Evolutionary conservation across 2,113 vertebrate species (phyloP).

Genomic region (Cranoglanis bouderius): DNA sequence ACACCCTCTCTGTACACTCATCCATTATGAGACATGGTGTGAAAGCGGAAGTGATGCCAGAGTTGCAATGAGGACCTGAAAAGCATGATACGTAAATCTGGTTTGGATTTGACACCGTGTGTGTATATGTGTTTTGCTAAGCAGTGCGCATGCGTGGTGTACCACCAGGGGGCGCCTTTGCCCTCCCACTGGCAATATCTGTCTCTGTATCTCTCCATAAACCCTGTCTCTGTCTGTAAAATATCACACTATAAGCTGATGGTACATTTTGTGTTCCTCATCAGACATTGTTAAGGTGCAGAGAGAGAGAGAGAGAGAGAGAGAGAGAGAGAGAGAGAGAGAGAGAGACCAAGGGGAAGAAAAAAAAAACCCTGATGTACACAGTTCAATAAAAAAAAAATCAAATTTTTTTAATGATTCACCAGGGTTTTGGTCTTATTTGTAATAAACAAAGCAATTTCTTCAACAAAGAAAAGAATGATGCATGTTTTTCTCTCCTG

Average conservation of each 20-base stretch:
- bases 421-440: background rate
- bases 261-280: conserved; percentile 7
- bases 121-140: background rate
- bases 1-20: background rate
- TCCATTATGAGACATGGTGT: background rate
- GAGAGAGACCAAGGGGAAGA: background rate
- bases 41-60: background rate
- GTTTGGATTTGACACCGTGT: background rate
- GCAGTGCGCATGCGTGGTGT: background rate
- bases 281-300: background rate
- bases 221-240: background rate
- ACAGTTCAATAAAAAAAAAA: background rate
- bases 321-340: background rate
- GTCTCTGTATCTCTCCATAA: background rate
- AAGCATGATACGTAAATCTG: background rate
- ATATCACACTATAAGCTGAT: background rate
- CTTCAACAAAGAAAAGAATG: background rate
- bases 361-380: too few species aligned
- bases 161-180: conserved; percentile 34
- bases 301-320: background rate
- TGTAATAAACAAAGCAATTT: background rate
- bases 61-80: background rate
- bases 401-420: background rate
- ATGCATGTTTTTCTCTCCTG: background rate
- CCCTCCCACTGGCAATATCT: background rate